These are phyloP conservation scores for Pyrrhura leucotis DNA, from an alignment of 2,797 vertebrate species.

Conservation along the genomic window DNA sequence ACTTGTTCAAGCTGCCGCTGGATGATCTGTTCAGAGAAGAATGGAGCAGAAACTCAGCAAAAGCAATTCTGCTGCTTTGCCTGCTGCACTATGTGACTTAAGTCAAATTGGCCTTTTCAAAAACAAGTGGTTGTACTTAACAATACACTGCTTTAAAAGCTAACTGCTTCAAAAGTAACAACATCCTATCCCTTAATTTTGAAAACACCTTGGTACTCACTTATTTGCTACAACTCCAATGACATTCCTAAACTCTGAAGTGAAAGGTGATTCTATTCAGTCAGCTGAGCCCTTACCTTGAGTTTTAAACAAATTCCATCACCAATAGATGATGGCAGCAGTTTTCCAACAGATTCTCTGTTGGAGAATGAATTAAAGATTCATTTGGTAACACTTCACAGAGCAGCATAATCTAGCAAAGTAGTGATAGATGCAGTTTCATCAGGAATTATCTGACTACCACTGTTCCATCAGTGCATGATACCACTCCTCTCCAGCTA, in stretches of 20 bases:
- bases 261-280: not conserved
- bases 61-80: not conserved
- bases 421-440: not conserved
- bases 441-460: not conserved
- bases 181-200: not conserved
- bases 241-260: not conserved
- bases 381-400: not conserved
- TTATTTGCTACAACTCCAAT: not conserved
- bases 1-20: slow-evolving; percentile 98
- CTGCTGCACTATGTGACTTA: not conserved
- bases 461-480: not conserved
- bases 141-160: not conserved
- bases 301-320: not conserved
- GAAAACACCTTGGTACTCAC: not conserved
- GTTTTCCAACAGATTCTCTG: not conserved
- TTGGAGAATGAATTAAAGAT: not conserved
- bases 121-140: not conserved
- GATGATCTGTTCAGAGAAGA: slow-evolving; percentile 86
- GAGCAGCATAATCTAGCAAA: not conserved
- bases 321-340: not conserved
- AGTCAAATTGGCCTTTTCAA: not conserved
- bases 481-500: not conserved
- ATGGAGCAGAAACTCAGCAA: not conserved
- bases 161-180: not conserved
- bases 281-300: not conserved